These are phyloP conservation scores for Eulemur rubriventer DNA, from an alignment of 2,797 vertebrate species.

Conservation along the genomic window DNA sequence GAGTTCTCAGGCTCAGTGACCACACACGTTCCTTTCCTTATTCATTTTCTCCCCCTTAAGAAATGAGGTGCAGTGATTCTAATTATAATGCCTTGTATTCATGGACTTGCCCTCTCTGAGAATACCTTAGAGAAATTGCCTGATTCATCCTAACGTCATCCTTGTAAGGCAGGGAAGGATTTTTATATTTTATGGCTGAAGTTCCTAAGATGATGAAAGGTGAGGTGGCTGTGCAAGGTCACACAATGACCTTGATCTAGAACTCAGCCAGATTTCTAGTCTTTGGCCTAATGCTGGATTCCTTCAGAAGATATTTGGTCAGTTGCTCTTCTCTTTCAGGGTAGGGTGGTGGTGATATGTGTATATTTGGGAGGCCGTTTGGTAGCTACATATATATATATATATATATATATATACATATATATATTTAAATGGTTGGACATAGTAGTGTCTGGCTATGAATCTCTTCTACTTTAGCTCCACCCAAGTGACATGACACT, in stretches of 20 bases:
- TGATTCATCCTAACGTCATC: conserved; percentile 46
- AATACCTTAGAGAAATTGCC: conserved; percentile 18
- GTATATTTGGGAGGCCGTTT: neutral
- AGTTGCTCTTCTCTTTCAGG: conserved; percentile 24
- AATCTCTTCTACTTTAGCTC: conserved; percentile 29
- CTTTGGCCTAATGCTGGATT: neutral
- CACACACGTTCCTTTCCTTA: neutral
- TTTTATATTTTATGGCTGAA: conserved; percentile 38
- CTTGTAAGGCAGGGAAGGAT: neutral
- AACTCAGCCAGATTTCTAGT: conserved; percentile 1
- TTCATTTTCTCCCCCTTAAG: conserved; percentile 51
- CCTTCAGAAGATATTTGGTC: neutral
- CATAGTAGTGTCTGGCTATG: neutral
- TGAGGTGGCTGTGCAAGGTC: neutral
- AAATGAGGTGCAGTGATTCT: conserved; percentile 23
- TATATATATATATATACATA: too few relatives aligned
- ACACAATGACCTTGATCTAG: neutral
- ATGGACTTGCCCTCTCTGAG: neutral
- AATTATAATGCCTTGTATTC: conserved; percentile 46
- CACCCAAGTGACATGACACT: neutral
- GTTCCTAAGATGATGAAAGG: conserved; percentile 14
- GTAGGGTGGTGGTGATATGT: neutral
- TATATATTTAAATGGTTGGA: neutral
- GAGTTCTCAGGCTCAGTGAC: conserved; percentile 11
- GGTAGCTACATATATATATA: neutral